Evolutionary conservation across 2,888 invertebrate species (phyloP).

Genomic region (Noctua fimbriata): DNA sequence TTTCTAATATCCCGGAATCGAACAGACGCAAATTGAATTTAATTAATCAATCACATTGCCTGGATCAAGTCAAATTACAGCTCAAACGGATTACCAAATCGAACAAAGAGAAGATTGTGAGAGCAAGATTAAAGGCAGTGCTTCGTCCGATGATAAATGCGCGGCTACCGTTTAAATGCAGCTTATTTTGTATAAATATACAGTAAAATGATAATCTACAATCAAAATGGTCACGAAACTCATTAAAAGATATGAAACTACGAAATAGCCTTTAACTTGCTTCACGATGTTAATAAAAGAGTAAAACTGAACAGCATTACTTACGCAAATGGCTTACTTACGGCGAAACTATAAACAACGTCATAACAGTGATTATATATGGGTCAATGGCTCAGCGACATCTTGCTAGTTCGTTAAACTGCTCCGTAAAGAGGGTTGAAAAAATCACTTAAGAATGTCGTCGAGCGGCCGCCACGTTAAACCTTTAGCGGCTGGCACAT

Average conservation of each 20-base stretch:
- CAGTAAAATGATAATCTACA: background rate
- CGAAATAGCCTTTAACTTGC: conserved; percentile 65
- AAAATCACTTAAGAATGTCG: conserved; percentile 87
- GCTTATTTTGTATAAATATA: background rate
- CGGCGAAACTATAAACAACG: conserved; percentile 78
- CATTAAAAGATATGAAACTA: conserved; percentile 58
- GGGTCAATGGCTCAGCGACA: conserved; percentile 85
- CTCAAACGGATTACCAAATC: conserved; percentile 58
- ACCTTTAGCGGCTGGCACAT: conserved; percentile 85
- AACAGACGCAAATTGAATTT: conserved; percentile 59
- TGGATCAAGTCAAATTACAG: conserved; percentile 65
- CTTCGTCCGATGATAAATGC: conserved; percentile 36
- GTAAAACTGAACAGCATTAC: conserved; percentile 71
- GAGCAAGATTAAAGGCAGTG: conserved; percentile 47
- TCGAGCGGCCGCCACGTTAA: conserved; percentile 82
- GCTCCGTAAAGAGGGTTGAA: conserved; percentile 81
- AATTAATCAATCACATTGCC: conserved; percentile 66
- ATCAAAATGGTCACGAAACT: conserved; percentile 42
- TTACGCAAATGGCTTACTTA: conserved; percentile 78
- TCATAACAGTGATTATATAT: conserved; percentile 84
- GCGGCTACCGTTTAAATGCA: conserved; percentile 2
- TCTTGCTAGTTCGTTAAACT: conserved; percentile 87
- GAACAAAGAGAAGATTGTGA: conserved; percentile 57
- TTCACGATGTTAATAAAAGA: conserved; percentile 62
- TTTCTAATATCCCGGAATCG: conserved; percentile 41